A percentile compares a stretch with the other conserved stretches of the same genome.
phyloP scores from a whole-genome alignment of 2,888 invertebrate species.

The Podotricha telesiphe region DNA sequence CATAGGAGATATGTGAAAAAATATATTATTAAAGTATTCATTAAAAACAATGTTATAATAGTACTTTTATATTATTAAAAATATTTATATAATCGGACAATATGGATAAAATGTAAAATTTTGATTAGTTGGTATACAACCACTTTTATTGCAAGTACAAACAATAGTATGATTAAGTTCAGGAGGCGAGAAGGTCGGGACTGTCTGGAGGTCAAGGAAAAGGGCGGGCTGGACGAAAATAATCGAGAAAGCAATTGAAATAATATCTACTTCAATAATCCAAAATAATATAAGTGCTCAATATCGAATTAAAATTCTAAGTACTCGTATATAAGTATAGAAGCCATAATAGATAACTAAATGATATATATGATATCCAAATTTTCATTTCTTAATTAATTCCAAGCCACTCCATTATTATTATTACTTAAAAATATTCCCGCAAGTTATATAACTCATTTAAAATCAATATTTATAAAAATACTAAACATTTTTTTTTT shows the following conservation, averaged over 20 bases:
- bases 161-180: conserved; percentile 37
- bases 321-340: too few relatives aligned
- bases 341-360: too few relatives aligned
- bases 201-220: conserved; percentile 72
- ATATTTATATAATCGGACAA: too few relatives aligned
- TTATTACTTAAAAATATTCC: too few relatives aligned
- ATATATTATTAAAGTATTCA: too few relatives aligned
- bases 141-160: conserved; percentile 33
- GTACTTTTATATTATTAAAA: too few relatives aligned
- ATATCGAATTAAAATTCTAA: not conserved
- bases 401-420: too few relatives aligned
- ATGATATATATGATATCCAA: too few relatives aligned
- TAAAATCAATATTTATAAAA: not conserved
- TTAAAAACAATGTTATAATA: too few relatives aligned
- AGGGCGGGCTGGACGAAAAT: conserved; percentile 36
- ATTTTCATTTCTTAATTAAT: too few relatives aligned
- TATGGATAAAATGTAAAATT: not conserved
- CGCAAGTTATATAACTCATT: too few relatives aligned
- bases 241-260: conserved; percentile 14
- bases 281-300: not conserved
- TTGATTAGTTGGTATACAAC: not conserved
- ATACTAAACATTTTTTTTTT: not conserved
- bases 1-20: too few relatives aligned
- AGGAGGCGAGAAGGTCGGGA: conserved; percentile 47
- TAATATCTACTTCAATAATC: not conserved